These are phyloP conservation scores for Rhinopomastus cyanomelas DNA, from an alignment of 2,113 vertebrate species.

Conservation along the genomic window DNA sequence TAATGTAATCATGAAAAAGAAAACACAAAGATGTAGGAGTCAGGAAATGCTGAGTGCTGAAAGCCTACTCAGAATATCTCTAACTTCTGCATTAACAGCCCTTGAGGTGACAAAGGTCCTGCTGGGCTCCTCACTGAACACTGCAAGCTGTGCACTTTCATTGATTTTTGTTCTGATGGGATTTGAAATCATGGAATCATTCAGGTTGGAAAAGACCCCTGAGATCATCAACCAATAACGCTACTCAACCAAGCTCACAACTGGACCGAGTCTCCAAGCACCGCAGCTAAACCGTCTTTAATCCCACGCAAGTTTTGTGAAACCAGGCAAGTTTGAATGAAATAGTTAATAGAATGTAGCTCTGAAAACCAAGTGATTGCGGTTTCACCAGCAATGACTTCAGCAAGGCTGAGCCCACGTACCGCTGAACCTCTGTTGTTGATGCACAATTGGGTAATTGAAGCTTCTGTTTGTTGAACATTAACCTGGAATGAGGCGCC, in stretches of 20 bases:
- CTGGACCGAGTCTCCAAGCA: no score
- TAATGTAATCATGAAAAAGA: constrained; percentile 1
- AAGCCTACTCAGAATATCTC: neutral
- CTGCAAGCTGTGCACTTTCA: accelerated
- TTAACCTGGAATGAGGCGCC: neutral
- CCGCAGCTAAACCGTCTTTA: no score
- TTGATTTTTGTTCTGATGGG: neutral
- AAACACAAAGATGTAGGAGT: neutral
- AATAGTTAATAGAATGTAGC: neutral
- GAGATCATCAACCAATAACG: no score
- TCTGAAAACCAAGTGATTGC: neutral
- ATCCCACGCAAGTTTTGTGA: neutral
- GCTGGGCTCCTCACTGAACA: accelerated
- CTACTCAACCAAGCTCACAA: no score
- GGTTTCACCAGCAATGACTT: neutral
- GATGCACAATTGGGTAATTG: neutral
- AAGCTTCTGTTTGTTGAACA: neutral
- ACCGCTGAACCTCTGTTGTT: neutral
- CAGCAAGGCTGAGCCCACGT: neutral
- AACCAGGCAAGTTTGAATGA: neutral
- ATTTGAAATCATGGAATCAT: neutral
- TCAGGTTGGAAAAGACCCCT: no score
- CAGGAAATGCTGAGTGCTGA: neutral
- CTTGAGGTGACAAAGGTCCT: neutral
- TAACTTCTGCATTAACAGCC: neutral